Base-by-base conservation (phyloP, 2,888 invertebrate genomes). In the Panorpa germanica region DNA sequence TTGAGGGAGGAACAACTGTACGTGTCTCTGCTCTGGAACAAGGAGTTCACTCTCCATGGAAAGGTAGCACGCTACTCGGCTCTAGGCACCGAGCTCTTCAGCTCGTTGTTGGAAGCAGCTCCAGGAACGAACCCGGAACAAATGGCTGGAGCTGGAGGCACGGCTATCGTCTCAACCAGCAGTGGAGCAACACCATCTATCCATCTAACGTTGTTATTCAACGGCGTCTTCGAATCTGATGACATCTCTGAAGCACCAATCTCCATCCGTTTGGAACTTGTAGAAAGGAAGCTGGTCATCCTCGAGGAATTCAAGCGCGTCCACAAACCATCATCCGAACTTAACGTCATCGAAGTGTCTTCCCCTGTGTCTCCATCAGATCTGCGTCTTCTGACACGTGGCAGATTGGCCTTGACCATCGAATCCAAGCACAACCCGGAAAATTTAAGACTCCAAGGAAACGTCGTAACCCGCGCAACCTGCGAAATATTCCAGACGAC, bases 401-500 rank as follows among this genome's bases (percentile, higher is more conserved):
- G 82, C n/a, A 67, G 78, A 15, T 53, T 85, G 4, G 53, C 70
- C 12, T 56, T 86, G 7, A 65, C 70, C 1, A 55, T 85, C 8
- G 70, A 74, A 44, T 76, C 78, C 1, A 62, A 69, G 15, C 67
- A 64, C 16, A 65, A 70, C 38, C 70, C 75, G 0, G 63, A 67
- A 21, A 57, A 59, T 27, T 49, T 77, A 25, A 61, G 64, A 36
- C 61, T 86, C 27, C 65, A 65, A 12, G 86, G 86, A 0, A 57
- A 57, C 28, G 71, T 85, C 2, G 60, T 73, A 14, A 75, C 81
- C 9, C 65, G 77, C 40, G 70, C 73, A 1, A 69, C 74, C 1
- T 85, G 85, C 44, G 83, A 85, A 49, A 57, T 83, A 31, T 82
- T 77, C 48, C 80, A 83, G 45, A 67, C 77, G 0, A 60, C 75